phyloP scores from a whole-genome alignment of 2,797 vertebrate genomes.

The Pseudomugil tenellus region DNA sequence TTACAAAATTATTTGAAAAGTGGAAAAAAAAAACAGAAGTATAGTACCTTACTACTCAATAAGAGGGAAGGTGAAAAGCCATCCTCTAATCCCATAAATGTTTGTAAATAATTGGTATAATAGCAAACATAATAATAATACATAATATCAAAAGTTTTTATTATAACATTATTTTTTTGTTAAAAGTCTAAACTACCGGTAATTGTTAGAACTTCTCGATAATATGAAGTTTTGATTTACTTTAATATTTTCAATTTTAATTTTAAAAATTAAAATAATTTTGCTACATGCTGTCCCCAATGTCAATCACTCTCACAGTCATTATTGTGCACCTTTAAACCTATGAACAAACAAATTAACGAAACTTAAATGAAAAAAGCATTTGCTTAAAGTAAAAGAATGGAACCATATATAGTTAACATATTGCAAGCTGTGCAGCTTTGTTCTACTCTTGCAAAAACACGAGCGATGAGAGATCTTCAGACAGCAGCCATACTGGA shows the following conservation, averaged over 20 bases:
- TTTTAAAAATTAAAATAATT: background rate
- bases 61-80: background rate
- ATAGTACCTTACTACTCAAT: no score
- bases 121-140: no score
- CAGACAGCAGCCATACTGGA: slow-evolving; percentile 77
- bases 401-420: slow-evolving; percentile 30
- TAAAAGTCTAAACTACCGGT: background rate
- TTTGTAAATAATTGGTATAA: no score
- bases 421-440: slow-evolving; percentile 46
- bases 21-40: background rate
- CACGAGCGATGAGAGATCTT: slow-evolving; percentile 69
- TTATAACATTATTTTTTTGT: no score
- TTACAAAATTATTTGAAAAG: background rate
- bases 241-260: background rate
- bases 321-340: background rate
- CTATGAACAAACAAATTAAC: background rate
- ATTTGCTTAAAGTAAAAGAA: slow-evolving; percentile 23
- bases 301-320: background rate
- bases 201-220: background rate
- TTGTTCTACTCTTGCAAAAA: slow-evolving; percentile 58
- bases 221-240: background rate
- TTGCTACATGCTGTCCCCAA: background rate
- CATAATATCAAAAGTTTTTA: no score
- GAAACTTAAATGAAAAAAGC: slow-evolving; percentile 8
- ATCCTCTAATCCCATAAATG: no score